Evolutionary conservation across 2,797 vertebrate genomes (phyloP).

Genomic region (Phrynocephalus guinanensis): DNA sequence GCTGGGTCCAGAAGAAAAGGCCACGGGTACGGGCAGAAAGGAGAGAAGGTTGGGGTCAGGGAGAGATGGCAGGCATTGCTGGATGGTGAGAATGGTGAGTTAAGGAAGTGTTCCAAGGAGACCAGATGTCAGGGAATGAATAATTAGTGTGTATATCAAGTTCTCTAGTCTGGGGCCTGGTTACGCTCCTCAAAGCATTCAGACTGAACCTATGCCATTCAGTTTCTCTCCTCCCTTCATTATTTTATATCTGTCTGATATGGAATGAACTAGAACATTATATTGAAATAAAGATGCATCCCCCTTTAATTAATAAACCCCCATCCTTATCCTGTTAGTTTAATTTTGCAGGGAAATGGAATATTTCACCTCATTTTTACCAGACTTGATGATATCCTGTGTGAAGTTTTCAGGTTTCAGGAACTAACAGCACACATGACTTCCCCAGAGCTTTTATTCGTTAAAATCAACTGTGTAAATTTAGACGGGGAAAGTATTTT

Average conservation of each 20-base stretch:
- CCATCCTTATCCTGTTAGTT: neutral
- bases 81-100: too few species aligned
- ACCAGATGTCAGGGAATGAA: neutral
- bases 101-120: too few species aligned
- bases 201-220: neutral
- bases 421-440: constrained; percentile 5
- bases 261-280: neutral
- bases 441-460: constrained; percentile 42
- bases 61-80: too few species aligned
- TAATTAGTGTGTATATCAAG: neutral
- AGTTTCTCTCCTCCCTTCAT: neutral
- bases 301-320: neutral
- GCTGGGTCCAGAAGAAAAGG: too few species aligned
- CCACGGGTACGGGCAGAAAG: too few species aligned
- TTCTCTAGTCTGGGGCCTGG: neutral
- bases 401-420: neutral
- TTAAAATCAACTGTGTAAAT: constrained; percentile 39
- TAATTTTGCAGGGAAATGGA: neutral
- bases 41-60: too few species aligned
- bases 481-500: constrained; percentile 28
- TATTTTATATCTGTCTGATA: neutral
- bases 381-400: neutral
- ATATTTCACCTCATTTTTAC: constrained; percentile 1
- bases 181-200: neutral
- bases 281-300: neutral